Base-by-base conservation (phyloP, 2,797 vertebrate genomes). In the Gymnoscopelus braueri region DNA sequence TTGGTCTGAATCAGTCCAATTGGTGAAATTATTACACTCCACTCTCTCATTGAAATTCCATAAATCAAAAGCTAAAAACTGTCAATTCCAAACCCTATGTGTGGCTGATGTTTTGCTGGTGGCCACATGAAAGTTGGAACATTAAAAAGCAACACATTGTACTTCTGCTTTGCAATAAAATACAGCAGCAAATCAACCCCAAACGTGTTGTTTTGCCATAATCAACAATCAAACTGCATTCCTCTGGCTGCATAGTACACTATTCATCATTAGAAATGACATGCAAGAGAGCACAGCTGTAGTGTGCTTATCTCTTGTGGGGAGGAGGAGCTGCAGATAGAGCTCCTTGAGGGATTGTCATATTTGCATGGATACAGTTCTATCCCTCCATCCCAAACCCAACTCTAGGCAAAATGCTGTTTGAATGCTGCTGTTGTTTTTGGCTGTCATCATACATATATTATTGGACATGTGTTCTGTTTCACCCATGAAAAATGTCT, bases 401-500 rank as follows among this genome's bases (percentile, higher is more conserved):
- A 67, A 24, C 62, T 56, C 32, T 15, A 13, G 51, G 15, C 69
- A 72, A 66, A 67, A 39, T 15, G 24, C 26, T 62, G 39, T 62
- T 56, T 59, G 54, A 71, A 39, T 57, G 15, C 4, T 29, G 56
- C 57, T 57, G 5, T 6, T 29, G 39, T 9, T 58, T 61, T n/a
- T 15, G 57, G 39, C 72, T 76, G 60, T 50, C 63, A 60, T 51
- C 15, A 0, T 48, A 77, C 59, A 71, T 49, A 52, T 71, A 79
- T 35, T 39, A 76, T 64, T 47, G 67, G 68, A 71, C 73, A 76
- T 47, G 68, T 76, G 78, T 69, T 83, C 75, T 82, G 77, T 72
- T 85, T 87, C 75, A 83, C 29, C 50, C 81, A 44, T 63, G 60
- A 70, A 24, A 83, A 67, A 81, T 80, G 71, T 72, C 65, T 58